Evolutionary conservation across 92 coral and sea anemone genomes (phyloP).

Genomic region (Plumapathes pennacea): DNA sequence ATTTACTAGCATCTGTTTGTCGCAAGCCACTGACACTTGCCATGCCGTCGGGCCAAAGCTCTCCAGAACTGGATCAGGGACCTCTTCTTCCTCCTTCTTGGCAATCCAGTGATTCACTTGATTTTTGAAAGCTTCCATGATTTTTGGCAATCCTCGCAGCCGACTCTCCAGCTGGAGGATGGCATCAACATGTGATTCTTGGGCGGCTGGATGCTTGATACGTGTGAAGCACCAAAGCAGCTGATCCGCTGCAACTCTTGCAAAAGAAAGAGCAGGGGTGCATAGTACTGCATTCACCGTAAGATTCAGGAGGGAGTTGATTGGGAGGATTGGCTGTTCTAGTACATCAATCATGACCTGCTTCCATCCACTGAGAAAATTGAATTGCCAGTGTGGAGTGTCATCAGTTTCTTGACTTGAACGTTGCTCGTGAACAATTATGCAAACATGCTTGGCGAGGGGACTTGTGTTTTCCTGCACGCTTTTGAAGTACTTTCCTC

Average conservation of each 20-base stretch:
- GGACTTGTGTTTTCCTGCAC: conserved; percentile 1
- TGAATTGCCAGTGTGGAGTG: conserved; percentile 82
- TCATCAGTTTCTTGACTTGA: conserved; percentile 31
- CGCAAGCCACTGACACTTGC: conserved; percentile 89
- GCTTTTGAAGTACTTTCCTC: conserved; percentile 38
- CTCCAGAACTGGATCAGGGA: not conserved
- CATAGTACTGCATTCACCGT: conserved; percentile 49
- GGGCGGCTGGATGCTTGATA: conserved; percentile 69
- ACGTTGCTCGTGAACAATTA: conserved; percentile 80
- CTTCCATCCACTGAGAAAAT: conserved; percentile 93
- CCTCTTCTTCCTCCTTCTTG: conserved; percentile 1
- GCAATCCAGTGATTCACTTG: conserved; percentile 68
- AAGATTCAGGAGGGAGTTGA: conserved; percentile 57
- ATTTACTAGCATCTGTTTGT: conserved; percentile 74
- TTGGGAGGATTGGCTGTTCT: conserved; percentile 62
- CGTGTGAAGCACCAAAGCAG: conserved; percentile 94
- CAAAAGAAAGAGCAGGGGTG: conserved; percentile 60
- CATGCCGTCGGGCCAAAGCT: conserved; percentile 46
- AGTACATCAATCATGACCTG: conserved; percentile 87
- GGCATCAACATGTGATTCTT: conserved; percentile 43
- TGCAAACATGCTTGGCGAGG: conserved; percentile 76
- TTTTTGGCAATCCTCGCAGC: conserved; percentile 31
- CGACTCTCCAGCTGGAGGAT: conserved; percentile 43
- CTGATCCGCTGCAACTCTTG: conserved; percentile 64
- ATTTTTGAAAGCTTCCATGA: conserved; percentile 53